Evolutionary conservation across 2,888 invertebrate genomes (phyloP), one percentile per base, ranked within the genome.

Genomic region (Ormyrus rosae): DNA sequence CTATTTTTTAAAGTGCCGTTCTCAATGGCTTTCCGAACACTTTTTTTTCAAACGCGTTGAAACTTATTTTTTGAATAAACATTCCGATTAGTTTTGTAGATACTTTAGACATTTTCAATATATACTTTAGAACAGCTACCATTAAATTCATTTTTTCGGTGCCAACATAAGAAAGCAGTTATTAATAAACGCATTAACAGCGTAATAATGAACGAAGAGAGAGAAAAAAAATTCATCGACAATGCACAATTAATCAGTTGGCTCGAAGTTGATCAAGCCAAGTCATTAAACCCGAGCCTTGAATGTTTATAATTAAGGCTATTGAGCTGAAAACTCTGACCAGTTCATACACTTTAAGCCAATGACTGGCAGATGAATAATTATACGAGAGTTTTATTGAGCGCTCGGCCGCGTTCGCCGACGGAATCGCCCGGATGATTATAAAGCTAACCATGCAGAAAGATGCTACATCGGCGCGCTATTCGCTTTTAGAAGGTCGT

Each of bases 311-410:
- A 70, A 70, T 70, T 58, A 70, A 58, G 50, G 56, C 46, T 45
- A 56, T 69, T 51, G 61, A 61, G 71, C 34, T 61, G 51, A 50
- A 71, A 71, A 58, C 8, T 61, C 51, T 50, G 48, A 60, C 8
- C 19, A 58, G 58, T 60, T 48, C n/a, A 50, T 61, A 10, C 73
- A 34, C 51, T 65, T 73, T 55, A 87, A 87, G 85, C 82, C 86
- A 86, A 86, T 88, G 87, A 88, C 88, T 88, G 88, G 85, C 87
- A 86, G 88, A 83, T 83, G 82, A 84, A 85, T 88, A 86, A 87
- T 88, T 88, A 86, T 84, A 81, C 83, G 71, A 48, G 67, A 74
- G 50, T 10, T 58, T 74, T 50, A 50, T 67, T 11, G 61, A 45
- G 48, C 9, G 48, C 48, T 10, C 13, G 58, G 13, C 9, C 60